These are phyloP conservation scores for Toxostoma redivivum DNA, from an alignment of 2,113 vertebrate genomes.

Conservation along the genomic window DNA sequence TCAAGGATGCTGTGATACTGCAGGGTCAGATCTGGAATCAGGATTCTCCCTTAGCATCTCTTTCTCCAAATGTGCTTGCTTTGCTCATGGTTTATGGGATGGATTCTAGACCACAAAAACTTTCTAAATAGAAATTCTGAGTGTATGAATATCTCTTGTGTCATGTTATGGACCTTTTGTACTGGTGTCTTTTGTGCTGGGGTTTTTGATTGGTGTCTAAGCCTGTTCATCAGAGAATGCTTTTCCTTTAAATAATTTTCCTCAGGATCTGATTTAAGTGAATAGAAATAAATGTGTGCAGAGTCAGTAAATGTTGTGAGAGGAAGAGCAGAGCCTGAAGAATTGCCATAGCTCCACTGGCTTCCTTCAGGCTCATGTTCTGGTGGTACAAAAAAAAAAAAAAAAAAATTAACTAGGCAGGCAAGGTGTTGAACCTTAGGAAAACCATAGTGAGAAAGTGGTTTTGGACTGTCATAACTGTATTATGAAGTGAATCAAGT, in stretches of 20 bases:
- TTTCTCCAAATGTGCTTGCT: neutral
- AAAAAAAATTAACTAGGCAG: neutral
- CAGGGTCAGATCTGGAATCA: neutral
- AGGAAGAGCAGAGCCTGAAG: neutral
- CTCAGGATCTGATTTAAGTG: neutral
- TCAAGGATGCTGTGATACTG: neutral
- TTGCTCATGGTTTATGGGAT: neutral
- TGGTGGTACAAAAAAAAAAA: neutral
- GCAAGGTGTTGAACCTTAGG: neutral
- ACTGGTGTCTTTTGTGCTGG: neutral
- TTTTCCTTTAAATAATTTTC: neutral
- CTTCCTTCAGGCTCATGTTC: neutral
- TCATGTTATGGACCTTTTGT: neutral
- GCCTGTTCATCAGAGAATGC: neutral
- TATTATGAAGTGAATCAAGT: neutral
- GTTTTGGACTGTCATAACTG: neutral
- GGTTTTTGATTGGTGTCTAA: neutral
- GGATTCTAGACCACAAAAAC: neutral
- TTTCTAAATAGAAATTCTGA: neutral
- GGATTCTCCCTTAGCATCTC: neutral
- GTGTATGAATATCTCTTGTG: neutral
- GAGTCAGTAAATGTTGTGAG: fast-evolving
- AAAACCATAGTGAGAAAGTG: neutral
- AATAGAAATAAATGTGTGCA: neutral
- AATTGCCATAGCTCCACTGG: neutral